A percentile compares a stretch with the other conserved stretches of the same genome.
These are phyloP conservation scores for Acanthurus leucopareius DNA, from an alignment of 2,797 vertebrate genomes.

Conservation along the genomic window DNA sequence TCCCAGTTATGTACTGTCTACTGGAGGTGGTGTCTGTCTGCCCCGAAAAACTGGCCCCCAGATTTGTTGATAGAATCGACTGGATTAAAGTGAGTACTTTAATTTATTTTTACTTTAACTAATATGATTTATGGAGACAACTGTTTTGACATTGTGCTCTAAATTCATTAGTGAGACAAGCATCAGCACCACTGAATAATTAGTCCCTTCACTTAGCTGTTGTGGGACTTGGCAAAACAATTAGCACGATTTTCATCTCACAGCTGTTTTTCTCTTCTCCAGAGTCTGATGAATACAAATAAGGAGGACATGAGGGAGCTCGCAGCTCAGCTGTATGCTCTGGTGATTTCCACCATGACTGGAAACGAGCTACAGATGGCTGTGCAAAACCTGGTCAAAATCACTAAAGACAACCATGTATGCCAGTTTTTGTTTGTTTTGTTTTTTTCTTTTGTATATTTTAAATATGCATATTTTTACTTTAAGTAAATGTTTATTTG, in stretches of 20 bases:
- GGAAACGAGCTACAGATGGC: slow-evolving; percentile 91
- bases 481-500: neutral
- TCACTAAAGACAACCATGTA: slow-evolving; percentile 95
- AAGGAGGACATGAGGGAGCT: slow-evolving; percentile 99
- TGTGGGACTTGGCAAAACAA: slow-evolving; percentile 10
- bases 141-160: neutral
- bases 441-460: neutral
- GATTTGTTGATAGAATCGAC: slow-evolving; percentile 93
- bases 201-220: neutral
- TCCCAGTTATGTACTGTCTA: slow-evolving; percentile 98
- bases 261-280: slow-evolving; percentile 19
- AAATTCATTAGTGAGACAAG: slow-evolving; percentile 10
- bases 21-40: slow-evolving; percentile 96
- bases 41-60: slow-evolving; percentile 92
- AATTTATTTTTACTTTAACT: slow-evolving; percentile 1
- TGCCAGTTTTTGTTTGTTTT: neutral
- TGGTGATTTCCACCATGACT: slow-evolving; percentile 93
- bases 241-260: slow-evolving; percentile 1
- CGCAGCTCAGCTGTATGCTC: slow-evolving; percentile 94
- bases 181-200: neutral
- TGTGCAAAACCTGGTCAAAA: slow-evolving; percentile 94
- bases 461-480: neutral
- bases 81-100: slow-evolving; percentile 94
- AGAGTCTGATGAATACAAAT: slow-evolving; percentile 97
- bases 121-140: neutral